Percentiles rank a stretch among this genome's conserved stretches.
These are phyloP conservation scores for Microplitis demolitor DNA, from an alignment of 1,140 invertebrate genomes.

Conservation along the genomic window DNA sequence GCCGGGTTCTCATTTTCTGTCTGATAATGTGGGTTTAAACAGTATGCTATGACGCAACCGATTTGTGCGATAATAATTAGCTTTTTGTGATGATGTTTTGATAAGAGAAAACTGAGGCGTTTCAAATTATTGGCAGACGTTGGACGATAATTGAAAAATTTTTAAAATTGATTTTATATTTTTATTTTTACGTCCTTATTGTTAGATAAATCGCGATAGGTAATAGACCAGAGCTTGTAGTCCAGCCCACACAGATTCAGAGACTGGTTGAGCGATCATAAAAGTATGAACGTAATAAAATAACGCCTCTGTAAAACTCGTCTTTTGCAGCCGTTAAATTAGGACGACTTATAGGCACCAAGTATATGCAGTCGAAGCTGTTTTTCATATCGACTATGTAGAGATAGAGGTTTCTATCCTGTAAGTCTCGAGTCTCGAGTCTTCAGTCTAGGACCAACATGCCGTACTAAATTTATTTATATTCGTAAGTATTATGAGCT, in stretches of 20 bases:
- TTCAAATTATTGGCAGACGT: conserved; percentile 3
- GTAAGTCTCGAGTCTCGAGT: too few species aligned
- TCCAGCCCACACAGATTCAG: too few species aligned
- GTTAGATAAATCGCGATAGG: background rate
- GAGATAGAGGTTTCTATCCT: background rate
- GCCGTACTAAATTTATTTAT: too few species aligned
- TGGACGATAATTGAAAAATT: background rate
- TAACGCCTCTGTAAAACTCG: conserved; percentile 16
- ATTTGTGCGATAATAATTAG: conserved; percentile 6
- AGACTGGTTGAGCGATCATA: conserved; percentile 16
- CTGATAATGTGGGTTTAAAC: background rate
- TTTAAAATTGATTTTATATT: background rate
- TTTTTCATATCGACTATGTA: background rate
- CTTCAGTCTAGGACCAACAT: too few species aligned
- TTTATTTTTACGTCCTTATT: background rate
- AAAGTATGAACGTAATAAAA: conserved; percentile 24
- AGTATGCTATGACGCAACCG: conserved; percentile 1
- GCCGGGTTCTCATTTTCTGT: background rate
- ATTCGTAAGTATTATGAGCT: background rate
- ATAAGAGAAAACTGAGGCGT: conserved; percentile 10
- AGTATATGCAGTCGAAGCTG: background rate
- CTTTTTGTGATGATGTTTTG: conserved; percentile 2
- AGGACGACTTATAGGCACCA: background rate
- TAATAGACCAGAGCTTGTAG: background rate
- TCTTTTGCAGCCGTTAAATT: background rate